These are phyloP conservation scores for Numida meleagris DNA, from an alignment of 2,113 vertebrate genomes.

Conservation along the genomic window DNA sequence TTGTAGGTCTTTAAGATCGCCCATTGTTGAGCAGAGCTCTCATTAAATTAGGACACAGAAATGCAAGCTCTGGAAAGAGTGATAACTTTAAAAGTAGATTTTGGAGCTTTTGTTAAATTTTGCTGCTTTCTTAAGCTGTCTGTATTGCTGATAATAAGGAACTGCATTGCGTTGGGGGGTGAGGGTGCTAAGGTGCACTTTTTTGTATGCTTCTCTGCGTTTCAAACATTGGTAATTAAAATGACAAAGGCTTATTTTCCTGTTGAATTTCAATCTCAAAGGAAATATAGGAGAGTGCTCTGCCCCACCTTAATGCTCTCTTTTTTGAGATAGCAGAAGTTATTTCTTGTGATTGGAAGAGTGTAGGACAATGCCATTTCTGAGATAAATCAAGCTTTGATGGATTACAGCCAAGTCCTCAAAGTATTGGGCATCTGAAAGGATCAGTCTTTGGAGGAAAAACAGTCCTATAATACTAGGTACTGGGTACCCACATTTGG, in stretches of 20 bases:
- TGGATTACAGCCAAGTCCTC: background rate
- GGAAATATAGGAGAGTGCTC: background rate
- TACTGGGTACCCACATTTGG: background rate
- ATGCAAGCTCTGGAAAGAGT: background rate
- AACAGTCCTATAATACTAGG: background rate
- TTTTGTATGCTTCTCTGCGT: background rate
- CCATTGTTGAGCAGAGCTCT: background rate
- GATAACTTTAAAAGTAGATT: background rate
- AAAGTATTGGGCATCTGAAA: background rate
- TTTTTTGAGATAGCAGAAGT: background rate
- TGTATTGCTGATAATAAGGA: background rate
- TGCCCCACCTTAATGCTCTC: background rate
- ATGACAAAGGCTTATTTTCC: background rate
- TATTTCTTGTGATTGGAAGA: background rate
- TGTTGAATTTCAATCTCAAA: background rate
- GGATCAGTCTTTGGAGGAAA: background rate
- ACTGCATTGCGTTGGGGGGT: background rate
- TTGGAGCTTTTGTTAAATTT: background rate
- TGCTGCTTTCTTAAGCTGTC: background rate
- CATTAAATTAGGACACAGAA: background rate
- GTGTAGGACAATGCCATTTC: background rate
- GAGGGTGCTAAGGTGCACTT: background rate
- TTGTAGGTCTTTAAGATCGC: background rate
- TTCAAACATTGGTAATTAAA: background rate
- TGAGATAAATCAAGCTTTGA: background rate